Evolutionary conservation across 2,797 vertebrate species (phyloP), one percentile per base, ranked within the genome.

Genomic region (Clarias pachynema): DNA sequence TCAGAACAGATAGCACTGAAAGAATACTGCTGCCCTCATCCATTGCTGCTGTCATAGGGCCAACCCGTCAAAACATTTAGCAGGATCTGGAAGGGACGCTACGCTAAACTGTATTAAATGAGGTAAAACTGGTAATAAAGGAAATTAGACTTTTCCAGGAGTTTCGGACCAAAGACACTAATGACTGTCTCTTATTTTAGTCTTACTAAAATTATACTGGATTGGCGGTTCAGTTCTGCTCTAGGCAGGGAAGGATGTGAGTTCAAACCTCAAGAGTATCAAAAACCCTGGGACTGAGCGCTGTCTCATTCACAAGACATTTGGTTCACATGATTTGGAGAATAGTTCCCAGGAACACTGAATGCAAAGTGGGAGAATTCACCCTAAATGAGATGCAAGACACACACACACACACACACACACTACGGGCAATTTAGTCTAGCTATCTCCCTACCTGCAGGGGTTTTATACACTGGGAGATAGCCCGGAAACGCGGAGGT

Each of bases 21-120:
- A 93, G 92, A 91, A 94, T 95, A 93, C 87, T 93, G 95, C 95
- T 95, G 94, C 85, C 89, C 91, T 94, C 90, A 92, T 86, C 49
- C 89, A 89, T 93, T 94, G 57, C 70, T 68, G 20, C 70, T 70
- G 34, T 77, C 69, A 87, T 59, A n/a, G 2, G 24, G 81, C 56
- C 84, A 26, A 74, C 15, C 0, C 37, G 7, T 44, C 44, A 56
- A 56, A 74, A 74, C 59, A 73, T 37, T 40, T 66, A 1, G 10
- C 5, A 5, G 66, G 57, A 81, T 3, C 56, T 80, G 37, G 5
- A 62, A 79, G 31, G 14, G 24, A 34, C 15, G 18, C 5, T 16
- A 60, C 20, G 22, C 37, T 44, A 62, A 24, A 37, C 22, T 62
- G 59, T 62, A 62, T 62, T n/a, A 63, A 14, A 29, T 10, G 8